Evolutionary conservation across 2,888 invertebrate species (phyloP), one percentile per base, ranked within the genome.

Genomic region (Tanaodytes sp.): DNA sequence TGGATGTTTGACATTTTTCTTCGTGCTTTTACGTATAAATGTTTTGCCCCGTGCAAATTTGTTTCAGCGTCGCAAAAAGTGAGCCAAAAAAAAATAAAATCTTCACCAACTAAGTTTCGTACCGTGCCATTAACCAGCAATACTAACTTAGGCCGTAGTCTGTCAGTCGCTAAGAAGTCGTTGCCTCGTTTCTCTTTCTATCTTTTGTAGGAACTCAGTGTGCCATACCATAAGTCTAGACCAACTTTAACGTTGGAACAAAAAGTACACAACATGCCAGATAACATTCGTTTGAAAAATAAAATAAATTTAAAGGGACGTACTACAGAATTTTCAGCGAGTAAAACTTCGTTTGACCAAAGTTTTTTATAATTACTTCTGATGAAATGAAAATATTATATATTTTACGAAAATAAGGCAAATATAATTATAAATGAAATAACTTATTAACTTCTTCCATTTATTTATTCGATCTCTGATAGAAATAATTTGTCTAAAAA

Each of bases 141-240:
- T 72, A 77, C 76, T 76, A 77, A 79, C 75, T 73, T 77, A 77
- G 75, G 71, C 74, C 71, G 40, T 46, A 63, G 74, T 72, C 66
- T 55, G 68, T 71, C 71, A 62, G 69, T 71, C 64, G 59, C 52
- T 65, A 52, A 58, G 52, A 65, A 65, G 46, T 58, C 65, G 67
- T 65, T 48, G 39, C 62, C 51, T 51, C 49, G 57, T 65, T 54
- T 61, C 52, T 55, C 54, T 55, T 46, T 59, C 46, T 59, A 48
- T 59, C 62, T 48, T 59, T 63, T 37, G 43, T 42, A 54, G 43
- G 31, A 49, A 39, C 55, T 40, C 54, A 18, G 37, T 62, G 58
- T 23, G 62, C 55, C 59, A 63, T 61, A 49, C 62, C 55, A 43
- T 57, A 67, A 57, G 57, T 62, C 51, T 62, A 57, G 62, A 67